A percentile compares a stretch with the other conserved stretches of the same genome.
Conservation (phyloP, 2,797 vertebrate species). For the Luscinia luscinia region DNA sequence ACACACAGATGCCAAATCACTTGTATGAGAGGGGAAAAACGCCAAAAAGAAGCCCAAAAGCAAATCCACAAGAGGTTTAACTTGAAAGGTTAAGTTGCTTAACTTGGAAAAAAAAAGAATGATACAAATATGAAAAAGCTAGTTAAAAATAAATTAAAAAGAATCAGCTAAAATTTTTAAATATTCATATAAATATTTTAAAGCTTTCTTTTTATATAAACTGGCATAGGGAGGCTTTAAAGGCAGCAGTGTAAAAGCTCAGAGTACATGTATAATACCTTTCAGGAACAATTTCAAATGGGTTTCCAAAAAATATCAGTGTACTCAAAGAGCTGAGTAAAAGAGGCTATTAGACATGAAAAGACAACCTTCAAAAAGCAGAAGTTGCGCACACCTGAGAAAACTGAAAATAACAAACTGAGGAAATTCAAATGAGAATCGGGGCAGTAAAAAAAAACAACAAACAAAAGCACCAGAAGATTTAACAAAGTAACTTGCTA, state of each 20-base stretch:
- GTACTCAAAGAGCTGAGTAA: neutral
- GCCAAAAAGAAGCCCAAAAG: neutral
- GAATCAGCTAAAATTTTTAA: slow-evolving; percentile 43
- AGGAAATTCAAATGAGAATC: neutral
- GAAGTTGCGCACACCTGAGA: neutral
- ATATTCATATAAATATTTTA: slow-evolving; percentile 64
- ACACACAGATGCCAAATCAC: neutral
- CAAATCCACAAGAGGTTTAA: slow-evolving; percentile 38
- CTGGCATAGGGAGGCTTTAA: slow-evolving; percentile 22
- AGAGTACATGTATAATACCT: slow-evolving; percentile 1
- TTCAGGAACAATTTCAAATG: slow-evolving; percentile 29
- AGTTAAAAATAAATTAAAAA: slow-evolving; percentile 68
- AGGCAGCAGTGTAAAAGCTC: slow-evolving; percentile 18
- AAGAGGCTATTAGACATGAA: slow-evolving; percentile 8
- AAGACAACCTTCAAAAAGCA: neutral
- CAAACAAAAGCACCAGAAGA: neutral
- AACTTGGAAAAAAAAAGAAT: slow-evolving; percentile 41
- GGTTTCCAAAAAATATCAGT: neutral
- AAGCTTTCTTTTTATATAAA: slow-evolving; percentile 56
- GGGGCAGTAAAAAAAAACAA: neutral
- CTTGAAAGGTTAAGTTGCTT: slow-evolving; percentile 52
- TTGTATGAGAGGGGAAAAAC: neutral
- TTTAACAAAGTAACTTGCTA: neutral
- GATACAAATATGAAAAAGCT: slow-evolving; percentile 33
- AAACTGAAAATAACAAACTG: neutral